Base-by-base conservation (phyloP, 2,113 vertebrate genomes). In the Festucalex cinctus region DNA sequence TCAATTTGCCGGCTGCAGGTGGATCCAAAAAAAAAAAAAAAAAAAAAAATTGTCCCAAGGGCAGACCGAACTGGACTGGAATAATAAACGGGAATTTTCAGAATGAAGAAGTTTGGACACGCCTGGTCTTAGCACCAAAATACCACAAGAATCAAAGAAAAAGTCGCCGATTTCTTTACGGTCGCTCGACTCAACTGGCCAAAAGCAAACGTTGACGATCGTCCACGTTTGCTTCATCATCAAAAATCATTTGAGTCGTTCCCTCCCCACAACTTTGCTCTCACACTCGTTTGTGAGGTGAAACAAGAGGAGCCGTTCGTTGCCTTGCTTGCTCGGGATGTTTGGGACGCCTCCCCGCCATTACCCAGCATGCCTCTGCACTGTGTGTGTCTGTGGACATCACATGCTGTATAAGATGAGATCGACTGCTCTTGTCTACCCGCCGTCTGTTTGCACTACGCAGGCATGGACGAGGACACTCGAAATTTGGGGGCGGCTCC, bases 221-320 rank as follows among this genome's bases (percentile, higher is more conserved):
- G 12, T 24, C 22, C 10, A 13, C 48, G 20, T 9, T 22, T 46
- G 1, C 16, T 2, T 46, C 43, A 46, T 17, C 43, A 6, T n/a
- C n/a, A 16, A 46, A 19, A 16, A 19, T 6, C 16, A 14, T 46
- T 46, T 46, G 43, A 46, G 10, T 3, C 63, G 61, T 63, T 74
- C 24, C 71, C 46, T 46, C 48, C 66, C 56, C 64, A 26, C 41
- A 70, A 65, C 59, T 79, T 81, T 67, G 26, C 35, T 60, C 72
- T 77, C 76, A 43, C 70, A 48, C 32, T 48, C 22, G n/a, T 58
- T 66, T 58, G 46, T 59, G 66, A 70, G 65, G 70, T 68, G 51
- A 81, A 74, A 92, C 89, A 92, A 89, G 78, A 86, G 81, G 66
- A 49, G 68, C 75, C 83, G 87, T 91, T 91, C 83, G 87, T 91